Percentiles rank a stretch among this genome's conserved stretches.
Conservation (phyloP, 1,140 invertebrate species). For the Alviniconcha marisindica region DNA sequence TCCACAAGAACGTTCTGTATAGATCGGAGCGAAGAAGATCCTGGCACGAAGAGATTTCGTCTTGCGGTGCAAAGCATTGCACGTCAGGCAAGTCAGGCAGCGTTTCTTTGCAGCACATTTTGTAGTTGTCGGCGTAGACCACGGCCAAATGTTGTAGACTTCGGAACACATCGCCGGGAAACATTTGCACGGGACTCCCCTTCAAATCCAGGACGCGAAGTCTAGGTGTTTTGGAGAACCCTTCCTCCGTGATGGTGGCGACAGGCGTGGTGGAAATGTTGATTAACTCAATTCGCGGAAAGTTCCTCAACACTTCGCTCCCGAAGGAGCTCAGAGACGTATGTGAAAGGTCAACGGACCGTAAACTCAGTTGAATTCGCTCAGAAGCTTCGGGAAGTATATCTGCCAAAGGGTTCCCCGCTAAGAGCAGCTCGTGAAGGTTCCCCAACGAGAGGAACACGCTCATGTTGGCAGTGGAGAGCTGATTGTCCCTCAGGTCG, state of each 20-base stretch:
- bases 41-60: conserved; percentile 53
- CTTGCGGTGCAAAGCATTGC: conserved; percentile 30
- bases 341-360: neutral
- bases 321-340: conserved; percentile 20
- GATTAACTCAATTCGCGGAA: neutral
- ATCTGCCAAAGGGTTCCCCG: neutral
- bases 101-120: conserved; percentile 48
- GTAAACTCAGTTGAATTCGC: neutral
- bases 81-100: conserved; percentile 38
- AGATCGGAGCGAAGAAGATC: conserved; percentile 45
- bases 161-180: conserved; percentile 37
- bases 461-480: neutral
- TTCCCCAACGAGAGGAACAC: conserved; percentile 15
- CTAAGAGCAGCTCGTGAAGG: conserved; percentile 23
- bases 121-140: conserved; percentile 43
- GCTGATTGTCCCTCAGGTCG: conserved; percentile 34
- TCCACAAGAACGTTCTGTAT: conserved; percentile 46
- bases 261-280: neutral
- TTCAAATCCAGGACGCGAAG: conserved; percentile 22
- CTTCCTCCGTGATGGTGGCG: conserved; percentile 12
- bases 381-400: neutral
- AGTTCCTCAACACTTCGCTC: conserved; percentile 7
- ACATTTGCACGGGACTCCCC: conserved; percentile 31
- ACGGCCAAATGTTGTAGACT: neutral
- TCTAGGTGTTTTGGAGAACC: conserved; percentile 16